These are phyloP conservation scores for Onychostoma macrolepis DNA, from an alignment of 2,113 vertebrate genomes.

Conservation along the genomic window DNA sequence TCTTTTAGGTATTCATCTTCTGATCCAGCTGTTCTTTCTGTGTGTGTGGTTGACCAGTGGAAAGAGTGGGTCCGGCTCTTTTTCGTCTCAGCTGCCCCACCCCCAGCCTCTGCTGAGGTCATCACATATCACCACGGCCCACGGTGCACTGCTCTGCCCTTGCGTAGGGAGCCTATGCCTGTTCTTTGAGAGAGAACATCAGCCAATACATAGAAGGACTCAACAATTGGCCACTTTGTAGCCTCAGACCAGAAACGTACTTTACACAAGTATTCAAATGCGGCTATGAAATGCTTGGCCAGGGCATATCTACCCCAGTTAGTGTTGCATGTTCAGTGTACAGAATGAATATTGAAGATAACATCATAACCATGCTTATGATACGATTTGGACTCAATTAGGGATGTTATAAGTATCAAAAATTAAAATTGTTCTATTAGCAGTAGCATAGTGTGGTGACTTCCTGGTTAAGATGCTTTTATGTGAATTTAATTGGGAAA, in stretches of 20 bases:
- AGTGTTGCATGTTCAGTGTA: background rate
- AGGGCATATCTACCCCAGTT: background rate
- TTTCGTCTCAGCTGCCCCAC: background rate
- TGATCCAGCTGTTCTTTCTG: background rate
- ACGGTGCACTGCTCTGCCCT: background rate
- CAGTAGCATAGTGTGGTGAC: too few relatives aligned
- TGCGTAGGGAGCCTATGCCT: conserved; percentile 12
- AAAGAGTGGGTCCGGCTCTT: background rate
- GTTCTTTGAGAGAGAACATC: conserved; percentile 5
- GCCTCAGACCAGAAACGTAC: background rate
- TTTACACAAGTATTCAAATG: background rate
- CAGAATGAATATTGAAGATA: too few relatives aligned
- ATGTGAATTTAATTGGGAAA: background rate
- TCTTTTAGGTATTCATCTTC: background rate
- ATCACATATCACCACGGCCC: conserved; percentile 32
- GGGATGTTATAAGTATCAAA: too few relatives aligned
- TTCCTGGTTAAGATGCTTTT: background rate
- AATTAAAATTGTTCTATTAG: too few relatives aligned
- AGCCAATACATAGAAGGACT: background rate
- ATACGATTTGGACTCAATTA: too few relatives aligned
- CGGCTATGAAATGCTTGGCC: background rate
- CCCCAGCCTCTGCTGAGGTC: conserved; percentile 28
- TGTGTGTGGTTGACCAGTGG: background rate
- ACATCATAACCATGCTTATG: too few relatives aligned
- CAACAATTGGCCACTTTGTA: conserved; percentile 30